These are phyloP conservation scores for Neomonachus schauinslandi DNA, from an alignment of 2,113 vertebrate genomes.

Conservation along the genomic window DNA sequence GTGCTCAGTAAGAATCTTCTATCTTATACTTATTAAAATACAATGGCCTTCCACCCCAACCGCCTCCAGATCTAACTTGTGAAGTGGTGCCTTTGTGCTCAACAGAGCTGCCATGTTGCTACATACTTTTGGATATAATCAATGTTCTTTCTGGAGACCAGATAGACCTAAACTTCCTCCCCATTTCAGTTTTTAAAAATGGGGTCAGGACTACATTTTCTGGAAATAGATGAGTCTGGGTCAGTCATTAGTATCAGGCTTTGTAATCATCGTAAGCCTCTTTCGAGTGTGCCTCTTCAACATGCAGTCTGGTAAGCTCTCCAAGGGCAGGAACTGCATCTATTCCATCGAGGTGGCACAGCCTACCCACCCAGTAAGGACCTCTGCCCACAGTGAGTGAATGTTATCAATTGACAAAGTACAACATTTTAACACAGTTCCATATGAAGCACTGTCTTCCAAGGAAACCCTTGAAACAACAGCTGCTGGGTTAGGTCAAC, in stretches of 20 bases:
- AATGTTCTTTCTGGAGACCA: not conserved
- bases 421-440: not conserved
- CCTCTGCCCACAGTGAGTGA: not conserved
- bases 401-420: not conserved
- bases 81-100: not conserved
- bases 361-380: not conserved
- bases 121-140: not conserved
- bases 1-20: not conserved
- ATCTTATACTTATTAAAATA: conserved; percentile 1
- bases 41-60: not conserved
- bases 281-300: not conserved
- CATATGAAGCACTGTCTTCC: not conserved
- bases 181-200: not conserved
- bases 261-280: not conserved
- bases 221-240: not conserved
- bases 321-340: not conserved
- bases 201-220: not conserved
- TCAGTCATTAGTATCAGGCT: not conserved
- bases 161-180: not conserved
- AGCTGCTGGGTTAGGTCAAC: not conserved
- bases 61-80: not conserved
- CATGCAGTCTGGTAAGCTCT: not conserved
- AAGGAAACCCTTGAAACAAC: not conserved
- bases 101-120: not conserved
- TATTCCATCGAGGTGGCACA: not conserved